These are phyloP conservation scores for Ditula angustiorana DNA, from an alignment of 2,888 invertebrate genomes.

Conservation along the genomic window DNA sequence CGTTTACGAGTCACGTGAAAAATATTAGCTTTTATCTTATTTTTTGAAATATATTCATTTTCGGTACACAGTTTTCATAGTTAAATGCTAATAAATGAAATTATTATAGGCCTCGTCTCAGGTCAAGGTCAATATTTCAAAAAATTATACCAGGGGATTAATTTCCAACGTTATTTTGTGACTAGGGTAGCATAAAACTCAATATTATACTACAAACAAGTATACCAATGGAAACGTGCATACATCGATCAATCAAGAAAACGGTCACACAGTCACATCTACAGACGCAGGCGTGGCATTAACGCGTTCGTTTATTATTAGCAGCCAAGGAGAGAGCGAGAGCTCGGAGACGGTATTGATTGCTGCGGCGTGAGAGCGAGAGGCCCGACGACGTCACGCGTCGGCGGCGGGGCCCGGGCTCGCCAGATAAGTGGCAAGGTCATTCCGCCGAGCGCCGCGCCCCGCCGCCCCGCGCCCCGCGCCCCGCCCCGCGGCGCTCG, in stretches of 20 bases:
- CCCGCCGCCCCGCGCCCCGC: constrained; percentile 43
- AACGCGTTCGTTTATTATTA: constrained; percentile 70
- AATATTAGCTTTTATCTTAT: no score
- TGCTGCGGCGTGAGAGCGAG: constrained; percentile 59
- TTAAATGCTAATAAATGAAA: no score
- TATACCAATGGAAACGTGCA: not conserved
- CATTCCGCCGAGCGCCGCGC: constrained; percentile 62
- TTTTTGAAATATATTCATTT: no score
- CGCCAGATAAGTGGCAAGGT: constrained; percentile 79
- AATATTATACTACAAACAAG: not conserved
- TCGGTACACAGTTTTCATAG: no score
- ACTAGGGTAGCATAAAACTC: not conserved
- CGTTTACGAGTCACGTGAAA: no score
- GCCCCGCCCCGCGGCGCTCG: constrained; percentile 30
- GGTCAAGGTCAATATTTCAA: no score
- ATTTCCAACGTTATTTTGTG: not conserved
- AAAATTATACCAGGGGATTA: not conserved
- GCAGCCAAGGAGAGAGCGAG: constrained; percentile 62
- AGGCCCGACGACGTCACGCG: constrained; percentile 54
- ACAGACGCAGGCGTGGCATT: constrained; percentile 45
- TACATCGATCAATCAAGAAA: constrained; percentile 43
- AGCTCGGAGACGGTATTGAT: constrained; percentile 63
- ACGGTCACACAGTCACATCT: constrained; percentile 48
- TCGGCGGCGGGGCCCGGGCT: constrained; percentile 55
- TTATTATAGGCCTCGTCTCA: no score